Conservation (phyloP, 2,888 invertebrate genomes). For the Herminia tarsipennalis region DNA sequence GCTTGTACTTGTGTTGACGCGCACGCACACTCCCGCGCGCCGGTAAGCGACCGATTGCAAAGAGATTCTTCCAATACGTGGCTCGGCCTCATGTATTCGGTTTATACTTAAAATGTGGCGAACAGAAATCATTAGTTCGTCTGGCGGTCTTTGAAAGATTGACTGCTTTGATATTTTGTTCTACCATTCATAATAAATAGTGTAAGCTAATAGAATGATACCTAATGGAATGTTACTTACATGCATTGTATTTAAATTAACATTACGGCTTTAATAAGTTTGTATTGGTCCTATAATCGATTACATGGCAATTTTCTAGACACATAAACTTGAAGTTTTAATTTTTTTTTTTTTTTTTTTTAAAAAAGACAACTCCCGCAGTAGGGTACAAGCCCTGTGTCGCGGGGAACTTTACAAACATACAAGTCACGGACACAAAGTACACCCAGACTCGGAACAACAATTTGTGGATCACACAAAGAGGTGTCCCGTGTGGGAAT, state of each 20-base stretch:
- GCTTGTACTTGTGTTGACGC: constrained; percentile 49
- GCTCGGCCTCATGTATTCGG: constrained; percentile 36
- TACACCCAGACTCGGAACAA: too few relatives aligned
- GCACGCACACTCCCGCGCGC: constrained; percentile 24
- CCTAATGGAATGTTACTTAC: neutral
- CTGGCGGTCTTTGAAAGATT: constrained; percentile 41
- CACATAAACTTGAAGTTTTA: too few relatives aligned
- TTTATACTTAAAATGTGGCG: constrained; percentile 32
- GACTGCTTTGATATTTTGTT: constrained; percentile 23
- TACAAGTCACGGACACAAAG: too few relatives aligned
- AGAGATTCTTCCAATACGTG: constrained; percentile 29
- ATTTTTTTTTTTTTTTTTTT: too few relatives aligned
- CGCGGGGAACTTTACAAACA: too few relatives aligned
- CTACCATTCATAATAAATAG: constrained; percentile 12
- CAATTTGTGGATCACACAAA: too few relatives aligned
- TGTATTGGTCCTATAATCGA: too few relatives aligned
- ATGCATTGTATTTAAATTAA: neutral
- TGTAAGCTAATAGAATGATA: constrained; percentile 2
- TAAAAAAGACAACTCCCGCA: too few relatives aligned
- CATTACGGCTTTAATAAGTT: neutral
- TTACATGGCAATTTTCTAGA: too few relatives aligned
- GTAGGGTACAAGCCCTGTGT: too few relatives aligned
- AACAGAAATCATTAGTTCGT: constrained; percentile 7
- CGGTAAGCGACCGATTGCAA: constrained; percentile 38
- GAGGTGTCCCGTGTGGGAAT: too few relatives aligned